Conservation (phyloP, 2,888 invertebrate species). For the Melinaea menophilus region DNA sequence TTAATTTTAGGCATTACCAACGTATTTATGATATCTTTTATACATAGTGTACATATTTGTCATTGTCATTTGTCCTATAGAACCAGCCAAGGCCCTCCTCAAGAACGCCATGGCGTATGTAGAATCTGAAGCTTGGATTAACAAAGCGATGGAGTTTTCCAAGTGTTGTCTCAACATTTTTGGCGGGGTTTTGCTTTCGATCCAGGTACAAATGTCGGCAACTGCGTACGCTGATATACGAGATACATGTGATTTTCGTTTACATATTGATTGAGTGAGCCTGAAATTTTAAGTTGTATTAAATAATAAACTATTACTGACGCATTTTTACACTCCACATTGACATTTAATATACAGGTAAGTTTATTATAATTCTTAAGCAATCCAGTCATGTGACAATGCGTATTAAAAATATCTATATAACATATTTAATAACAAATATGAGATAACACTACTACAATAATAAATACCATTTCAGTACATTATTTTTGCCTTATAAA, state of each 20-base stretch:
- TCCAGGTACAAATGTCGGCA: slow-evolving; percentile 57
- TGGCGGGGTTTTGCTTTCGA: slow-evolving; percentile 55
- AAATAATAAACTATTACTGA: background rate
- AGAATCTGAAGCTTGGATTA: slow-evolving; percentile 61
- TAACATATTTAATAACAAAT: too few relatives aligned
- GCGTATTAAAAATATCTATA: too few relatives aligned
- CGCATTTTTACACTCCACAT: too few relatives aligned
- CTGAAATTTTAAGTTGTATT: slow-evolving; percentile 42
- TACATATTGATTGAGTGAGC: slow-evolving; percentile 65
- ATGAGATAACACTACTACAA: too few relatives aligned
- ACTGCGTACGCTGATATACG: slow-evolving; percentile 66
- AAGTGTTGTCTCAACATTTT: slow-evolving; percentile 61
- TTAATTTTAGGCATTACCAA: slow-evolving; percentile 56
- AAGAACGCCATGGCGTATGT: slow-evolving; percentile 63
- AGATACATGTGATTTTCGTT: slow-evolving; percentile 64
- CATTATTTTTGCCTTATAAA: too few relatives aligned
- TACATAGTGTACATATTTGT: slow-evolving; percentile 65
- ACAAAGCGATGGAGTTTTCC: slow-evolving; percentile 58
- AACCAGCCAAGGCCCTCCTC: slow-evolving; percentile 56
- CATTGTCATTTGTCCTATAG: slow-evolving; percentile 61
- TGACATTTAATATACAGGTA: too few relatives aligned
- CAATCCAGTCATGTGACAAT: too few relatives aligned
- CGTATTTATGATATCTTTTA: slow-evolving; percentile 72
- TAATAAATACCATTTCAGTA: too few relatives aligned
- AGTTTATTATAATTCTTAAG: too few relatives aligned